Base-by-base conservation (phyloP, 2,888 invertebrate species). In the Agonopterix heracliana region DNA sequence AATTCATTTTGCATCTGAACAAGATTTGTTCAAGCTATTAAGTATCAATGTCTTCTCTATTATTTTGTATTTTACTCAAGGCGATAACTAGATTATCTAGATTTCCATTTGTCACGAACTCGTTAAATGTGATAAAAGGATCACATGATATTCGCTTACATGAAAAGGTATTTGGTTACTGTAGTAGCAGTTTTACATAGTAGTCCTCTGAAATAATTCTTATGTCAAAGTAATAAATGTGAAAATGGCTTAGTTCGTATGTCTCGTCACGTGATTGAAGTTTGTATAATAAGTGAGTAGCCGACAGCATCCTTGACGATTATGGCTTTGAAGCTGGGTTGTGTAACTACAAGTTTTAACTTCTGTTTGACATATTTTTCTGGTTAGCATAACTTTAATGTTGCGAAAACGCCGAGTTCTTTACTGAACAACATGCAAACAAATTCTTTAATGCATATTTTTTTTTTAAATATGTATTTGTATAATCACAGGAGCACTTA, bases 51-150 rank as follows among this genome's bases (percentile, higher is more conserved):
- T 46, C 41, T 46, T 48, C 36, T 34, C 14, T 44, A 38, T 17
- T 40, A 45, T 44, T 45, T 45, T 35, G 17, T 26, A 14, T 38
- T 17, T 42, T 36, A 38, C 14, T 17, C 35, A 36, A 45, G 34
- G 9, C 11, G 47, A 48, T 47, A 51, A 51, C 35, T 55, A 62
- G 71, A 72, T 81, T 77, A 26, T 26, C 26, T 26, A 26, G 26
- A 82, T 80, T 72, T 81, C 51, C 59, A 56, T 65, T 69, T 73
- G 78, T 78, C 80, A 82, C 75, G 77, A 78, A 75, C 68, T 71
- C 57, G 49, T 56, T 64, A 66, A 64, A 68, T 70, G 70, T 74
- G 81, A 81, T 81, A 79, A 82, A 71, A 60, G 53, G 59, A 77
- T 83, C 81, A 40, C 40, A 42, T 48, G 44, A 17, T 38, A 26